A percentile compares a stretch with the other conserved stretches of the same genome.
These are phyloP conservation scores for Thera obeliscata DNA, from an alignment of 2,888 invertebrate species.

Conservation along the genomic window DNA sequence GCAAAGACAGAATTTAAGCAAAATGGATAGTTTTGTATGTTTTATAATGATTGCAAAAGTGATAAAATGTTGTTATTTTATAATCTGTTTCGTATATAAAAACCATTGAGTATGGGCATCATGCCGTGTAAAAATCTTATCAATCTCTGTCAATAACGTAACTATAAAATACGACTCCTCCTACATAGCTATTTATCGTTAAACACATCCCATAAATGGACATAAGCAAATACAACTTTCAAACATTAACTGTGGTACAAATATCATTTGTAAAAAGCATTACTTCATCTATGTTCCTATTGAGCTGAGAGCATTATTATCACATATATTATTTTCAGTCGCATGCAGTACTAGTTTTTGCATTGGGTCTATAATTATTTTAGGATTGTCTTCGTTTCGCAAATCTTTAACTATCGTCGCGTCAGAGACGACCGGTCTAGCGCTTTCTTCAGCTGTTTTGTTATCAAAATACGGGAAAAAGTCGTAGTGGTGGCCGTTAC, in stretches of 20 bases:
- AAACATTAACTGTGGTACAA: conserved; percentile 60
- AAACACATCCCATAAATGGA: conserved; percentile 45
- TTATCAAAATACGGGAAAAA: conserved; percentile 80
- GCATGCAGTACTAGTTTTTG: conserved; percentile 81
- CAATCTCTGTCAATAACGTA: conserved; percentile 31
- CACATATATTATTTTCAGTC: conserved; percentile 84
- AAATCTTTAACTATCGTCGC: conserved; percentile 38
- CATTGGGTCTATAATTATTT: conserved; percentile 81
- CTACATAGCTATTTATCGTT: conserved; percentile 47
- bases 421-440: conserved; percentile 34
- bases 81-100: conserved; percentile 9
- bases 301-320: conserved; percentile 81
- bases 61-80: conserved; percentile 16
- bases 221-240: conserved; percentile 63
- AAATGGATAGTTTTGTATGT: not conserved
- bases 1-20: conserved; percentile 28
- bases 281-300: conserved; percentile 60
- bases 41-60: conserved; percentile 17
- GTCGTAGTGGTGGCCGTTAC: conserved; percentile 75
- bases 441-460: conserved; percentile 58
- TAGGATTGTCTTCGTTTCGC: conserved; percentile 69
- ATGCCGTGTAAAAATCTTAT: conserved; percentile 28
- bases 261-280: conserved; percentile 68
- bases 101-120: conserved; percentile 9
- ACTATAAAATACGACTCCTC: conserved; percentile 50